Conservation (phyloP, 2,888 invertebrate genomes). For the Sinohyriopsis cumingii region DNA sequence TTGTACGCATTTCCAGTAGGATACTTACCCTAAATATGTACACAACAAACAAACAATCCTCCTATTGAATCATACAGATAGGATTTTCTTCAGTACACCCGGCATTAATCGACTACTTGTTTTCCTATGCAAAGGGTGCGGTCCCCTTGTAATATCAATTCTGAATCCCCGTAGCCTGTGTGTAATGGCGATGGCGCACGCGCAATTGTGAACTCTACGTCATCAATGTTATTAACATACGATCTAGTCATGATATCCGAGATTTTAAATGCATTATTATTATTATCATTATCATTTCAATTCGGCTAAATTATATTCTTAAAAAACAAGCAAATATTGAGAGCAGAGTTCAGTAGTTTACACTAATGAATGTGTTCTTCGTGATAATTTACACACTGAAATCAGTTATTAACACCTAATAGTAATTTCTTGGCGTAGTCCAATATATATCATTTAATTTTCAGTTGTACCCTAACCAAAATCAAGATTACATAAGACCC, state of each 20-base stretch:
- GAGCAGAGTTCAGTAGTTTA: no score
- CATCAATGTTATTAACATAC: conserved; percentile 42
- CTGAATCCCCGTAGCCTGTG: conserved; percentile 51
- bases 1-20: background rate
- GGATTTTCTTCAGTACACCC: conserved; percentile 19
- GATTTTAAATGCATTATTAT: no score
- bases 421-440: no score
- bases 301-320: no score
- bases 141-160: conserved; percentile 47
- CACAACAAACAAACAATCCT: conserved; percentile 19
- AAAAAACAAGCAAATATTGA: no score
- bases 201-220: conserved; percentile 37
- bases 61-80: conserved; percentile 19
- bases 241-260: background rate
- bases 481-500: no score
- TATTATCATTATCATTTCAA: no score
- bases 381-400: no score
- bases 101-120: conserved; percentile 9
- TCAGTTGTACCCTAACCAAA: no score
- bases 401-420: no score
- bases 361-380: no score
- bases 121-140: conserved; percentile 39
- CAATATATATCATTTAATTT: no score
- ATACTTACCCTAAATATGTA: conserved; percentile 29
- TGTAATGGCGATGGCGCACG: conserved; percentile 43